Conservation (phyloP, 2,113 vertebrate species). For the Centropus unirufus region DNA sequence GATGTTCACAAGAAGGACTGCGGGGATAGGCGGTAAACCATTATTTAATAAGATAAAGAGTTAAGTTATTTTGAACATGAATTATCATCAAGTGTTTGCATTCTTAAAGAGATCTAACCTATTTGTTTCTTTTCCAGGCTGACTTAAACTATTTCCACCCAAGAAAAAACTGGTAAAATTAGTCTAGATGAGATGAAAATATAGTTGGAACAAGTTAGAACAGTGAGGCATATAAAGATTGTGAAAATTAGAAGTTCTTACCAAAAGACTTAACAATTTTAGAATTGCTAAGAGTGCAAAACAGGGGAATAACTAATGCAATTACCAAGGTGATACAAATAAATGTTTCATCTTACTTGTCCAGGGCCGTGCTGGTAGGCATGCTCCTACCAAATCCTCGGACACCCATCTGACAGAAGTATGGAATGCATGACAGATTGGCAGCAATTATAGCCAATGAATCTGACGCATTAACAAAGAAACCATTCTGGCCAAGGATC, state of each 20-base stretch:
- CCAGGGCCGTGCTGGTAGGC: conserved; percentile 94
- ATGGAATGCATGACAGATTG: conserved; percentile 92
- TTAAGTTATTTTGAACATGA: neutral
- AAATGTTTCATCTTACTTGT: conserved; percentile 83
- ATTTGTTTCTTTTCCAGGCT: neutral
- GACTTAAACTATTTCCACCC: neutral
- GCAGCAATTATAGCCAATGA: conserved; percentile 96
- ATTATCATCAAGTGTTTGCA: neutral
- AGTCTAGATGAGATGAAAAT: neutral
- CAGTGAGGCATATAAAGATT: neutral
- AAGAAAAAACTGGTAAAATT: neutral
- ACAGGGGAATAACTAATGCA: neutral
- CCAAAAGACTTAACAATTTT: neutral
- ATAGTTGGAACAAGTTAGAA: neutral
- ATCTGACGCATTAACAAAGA: conserved; percentile 96
- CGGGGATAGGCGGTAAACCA: neutral
- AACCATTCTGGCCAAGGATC: conserved; percentile 96
- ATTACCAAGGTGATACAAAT: neutral
- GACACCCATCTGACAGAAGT: conserved; percentile 91
- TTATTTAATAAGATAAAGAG: neutral
- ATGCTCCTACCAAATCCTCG: conserved; percentile 94
- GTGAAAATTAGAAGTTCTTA: neutral
- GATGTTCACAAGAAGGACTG: neutral
- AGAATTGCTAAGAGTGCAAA: neutral
- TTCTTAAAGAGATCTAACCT: neutral